Conservation (phyloP, 2,113 vertebrate genomes). For the Ranitomeya imitator region DNA sequence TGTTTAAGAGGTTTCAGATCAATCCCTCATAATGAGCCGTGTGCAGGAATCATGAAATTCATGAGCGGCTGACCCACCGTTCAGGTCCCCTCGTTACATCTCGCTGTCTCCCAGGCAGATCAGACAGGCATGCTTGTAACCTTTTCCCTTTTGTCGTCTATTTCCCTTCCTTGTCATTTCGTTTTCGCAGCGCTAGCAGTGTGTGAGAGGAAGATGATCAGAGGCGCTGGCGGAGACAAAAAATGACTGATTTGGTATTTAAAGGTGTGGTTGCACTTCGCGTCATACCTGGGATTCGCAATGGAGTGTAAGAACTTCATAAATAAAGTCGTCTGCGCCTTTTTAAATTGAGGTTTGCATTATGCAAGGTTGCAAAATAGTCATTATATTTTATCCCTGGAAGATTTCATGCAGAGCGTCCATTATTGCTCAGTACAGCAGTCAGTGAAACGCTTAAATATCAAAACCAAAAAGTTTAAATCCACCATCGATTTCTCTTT, state of each 20-base stretch:
- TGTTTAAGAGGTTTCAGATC: conserved; percentile 57
- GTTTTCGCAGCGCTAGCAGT: conserved; percentile 57
- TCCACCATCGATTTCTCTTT: neutral
- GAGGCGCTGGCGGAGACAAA: conserved; percentile 39
- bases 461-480: conserved; percentile 2
- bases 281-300: conserved; percentile 31
- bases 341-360: conserved; percentile 37
- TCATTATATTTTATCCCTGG: conserved; percentile 33
- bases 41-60: conserved; percentile 57
- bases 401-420: conserved; percentile 28
- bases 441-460: conserved; percentile 6
- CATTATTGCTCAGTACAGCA: conserved; percentile 6
- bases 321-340: conserved; percentile 20
- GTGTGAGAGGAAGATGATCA: conserved; percentile 56
- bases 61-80: conserved; percentile 57
- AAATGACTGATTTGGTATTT: conserved; percentile 54
- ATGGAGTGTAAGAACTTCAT: conserved; percentile 9
- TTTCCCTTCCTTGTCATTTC: conserved; percentile 58
- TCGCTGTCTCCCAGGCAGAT: conserved; percentile 57
- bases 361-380: conserved; percentile 31
- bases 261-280: conserved; percentile 48
- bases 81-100: conserved; percentile 58
- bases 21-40: conserved; percentile 58
- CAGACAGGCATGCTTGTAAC: conserved; percentile 56
- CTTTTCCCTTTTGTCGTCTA: conserved; percentile 59